These are phyloP conservation scores for Porites rus DNA, from an alignment of 92 coral and sea anemone species.

Conservation along the genomic window DNA sequence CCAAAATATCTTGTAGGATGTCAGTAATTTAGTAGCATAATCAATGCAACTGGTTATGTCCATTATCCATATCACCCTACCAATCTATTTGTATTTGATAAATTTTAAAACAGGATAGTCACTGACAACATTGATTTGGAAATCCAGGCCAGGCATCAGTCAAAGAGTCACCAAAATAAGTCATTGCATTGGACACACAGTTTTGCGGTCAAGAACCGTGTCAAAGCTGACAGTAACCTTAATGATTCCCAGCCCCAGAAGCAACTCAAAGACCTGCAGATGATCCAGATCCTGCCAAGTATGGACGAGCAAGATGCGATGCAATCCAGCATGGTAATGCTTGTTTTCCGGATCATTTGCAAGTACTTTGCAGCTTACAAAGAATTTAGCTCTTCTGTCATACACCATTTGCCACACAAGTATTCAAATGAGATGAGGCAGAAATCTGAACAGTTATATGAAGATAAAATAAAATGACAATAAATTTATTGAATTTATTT, in stretches of 20 bases:
- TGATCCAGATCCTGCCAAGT: slow-evolving; percentile 28
- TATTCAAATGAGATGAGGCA: slow-evolving; percentile 33
- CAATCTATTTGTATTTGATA: too few relatives aligned
- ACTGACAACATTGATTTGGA: slow-evolving; percentile 35
- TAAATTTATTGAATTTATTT: too few relatives aligned
- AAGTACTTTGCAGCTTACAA: slow-evolving; percentile 20
- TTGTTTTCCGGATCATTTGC: slow-evolving; percentile 28
- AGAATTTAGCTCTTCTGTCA: slow-evolving; percentile 28
- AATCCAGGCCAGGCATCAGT: slow-evolving; percentile 37
- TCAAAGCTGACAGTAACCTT: slow-evolving; percentile 18
- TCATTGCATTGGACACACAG: slow-evolving; percentile 45
- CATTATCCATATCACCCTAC: too few relatives aligned
- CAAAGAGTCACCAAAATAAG: slow-evolving; percentile 25
- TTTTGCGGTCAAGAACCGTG: slow-evolving; percentile 36
- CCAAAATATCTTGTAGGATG: too few relatives aligned
- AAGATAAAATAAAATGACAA: too few relatives aligned
- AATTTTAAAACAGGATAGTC: slow-evolving; percentile 1
- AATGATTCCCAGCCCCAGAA: slow-evolving; percentile 16
- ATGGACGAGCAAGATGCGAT: slow-evolving; percentile 13
- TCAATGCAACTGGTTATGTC: too few relatives aligned
- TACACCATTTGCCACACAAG: slow-evolving; percentile 30
- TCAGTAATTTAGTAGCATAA: too few relatives aligned
- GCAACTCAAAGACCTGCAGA: slow-evolving; percentile 13
- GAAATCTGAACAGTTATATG: slow-evolving; percentile 26
- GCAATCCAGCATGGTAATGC: slow-evolving; percentile 21